A percentile compares a stretch with the other conserved stretches of the same genome.
phyloP scores from a whole-genome alignment of 2,888 invertebrate species.

The Athetis lepigone region DNA sequence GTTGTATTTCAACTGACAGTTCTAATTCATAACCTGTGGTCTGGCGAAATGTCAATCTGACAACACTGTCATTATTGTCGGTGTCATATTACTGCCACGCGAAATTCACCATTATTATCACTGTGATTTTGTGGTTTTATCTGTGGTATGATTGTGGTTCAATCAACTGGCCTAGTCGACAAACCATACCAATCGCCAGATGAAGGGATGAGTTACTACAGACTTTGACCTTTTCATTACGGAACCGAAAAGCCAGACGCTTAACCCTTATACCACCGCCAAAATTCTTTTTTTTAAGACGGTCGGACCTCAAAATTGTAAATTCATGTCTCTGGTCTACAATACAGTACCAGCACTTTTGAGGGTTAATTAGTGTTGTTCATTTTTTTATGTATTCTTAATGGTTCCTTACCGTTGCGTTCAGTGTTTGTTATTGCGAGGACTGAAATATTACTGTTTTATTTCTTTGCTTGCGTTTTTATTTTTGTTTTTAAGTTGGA shows the following conservation, averaged over 20 bases:
- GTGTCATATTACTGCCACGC: too few species aligned
- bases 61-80: too few species aligned
- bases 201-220: too few species aligned
- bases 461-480: conserved; percentile 11
- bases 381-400: conserved; percentile 53
- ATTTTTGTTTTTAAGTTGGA: not conserved
- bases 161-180: too few species aligned
- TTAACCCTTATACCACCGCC: conserved; percentile 3
- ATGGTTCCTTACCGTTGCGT: conserved; percentile 40
- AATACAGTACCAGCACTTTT: conserved; percentile 50
- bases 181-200: too few species aligned
- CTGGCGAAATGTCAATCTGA: too few species aligned
- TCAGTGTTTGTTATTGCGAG: conserved; percentile 49
- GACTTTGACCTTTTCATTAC: too few species aligned
- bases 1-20: too few species aligned
- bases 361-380: conserved; percentile 54
- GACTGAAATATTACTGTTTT: conserved; percentile 35
- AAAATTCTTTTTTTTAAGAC: conserved; percentile 49
- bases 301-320: conserved; percentile 55
- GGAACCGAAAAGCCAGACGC: conserved; percentile 9
- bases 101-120: too few species aligned
- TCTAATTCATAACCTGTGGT: too few species aligned
- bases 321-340: conserved; percentile 56
- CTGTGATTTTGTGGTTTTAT: too few species aligned
- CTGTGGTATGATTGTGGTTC: too few species aligned